Conservation (phyloP, 2,888 invertebrate species). For the Sarcophaga carnaria region DNA sequence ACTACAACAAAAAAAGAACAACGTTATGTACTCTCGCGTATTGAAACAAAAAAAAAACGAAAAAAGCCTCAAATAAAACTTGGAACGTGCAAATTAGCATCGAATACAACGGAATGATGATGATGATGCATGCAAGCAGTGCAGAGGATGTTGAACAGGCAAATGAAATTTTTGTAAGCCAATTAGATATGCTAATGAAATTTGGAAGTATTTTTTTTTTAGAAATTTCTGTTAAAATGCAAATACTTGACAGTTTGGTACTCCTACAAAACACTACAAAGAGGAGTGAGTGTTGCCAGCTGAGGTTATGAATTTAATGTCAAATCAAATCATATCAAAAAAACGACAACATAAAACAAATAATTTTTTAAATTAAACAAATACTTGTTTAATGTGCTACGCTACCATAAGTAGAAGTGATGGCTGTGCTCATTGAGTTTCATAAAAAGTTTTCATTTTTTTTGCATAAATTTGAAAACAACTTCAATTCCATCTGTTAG, state of each 20-base stretch:
- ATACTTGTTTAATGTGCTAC: too few relatives aligned
- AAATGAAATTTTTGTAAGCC: slow-evolving; percentile 46
- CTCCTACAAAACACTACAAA: neutral
- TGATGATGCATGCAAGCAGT: neutral
- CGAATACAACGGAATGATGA: slow-evolving; percentile 1
- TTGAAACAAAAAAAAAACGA: neutral
- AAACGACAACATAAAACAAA: neutral
- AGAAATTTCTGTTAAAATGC: too few relatives aligned
- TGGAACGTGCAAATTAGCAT: slow-evolving; percentile 44
- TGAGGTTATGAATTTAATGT: neutral
- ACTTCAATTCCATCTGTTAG: neutral
- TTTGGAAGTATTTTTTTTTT: neutral
- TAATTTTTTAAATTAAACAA: neutral
- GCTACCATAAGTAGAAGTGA: too few relatives aligned
- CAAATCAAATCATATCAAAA: neutral
- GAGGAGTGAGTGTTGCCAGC: neutral
- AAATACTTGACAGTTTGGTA: too few relatives aligned
- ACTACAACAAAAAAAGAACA: neutral
- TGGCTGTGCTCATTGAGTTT: neutral
- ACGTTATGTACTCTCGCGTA: neutral
- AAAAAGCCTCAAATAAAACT: slow-evolving; percentile 12
- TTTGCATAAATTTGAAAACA: neutral
- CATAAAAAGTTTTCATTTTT: neutral
- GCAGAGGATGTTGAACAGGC: neutral
- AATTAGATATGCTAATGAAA: slow-evolving; percentile 56